Evolutionary conservation across 2,888 invertebrate species (phyloP), one percentile per base, ranked within the genome.

Genomic region (Gastracanthus pulcherrimus): DNA sequence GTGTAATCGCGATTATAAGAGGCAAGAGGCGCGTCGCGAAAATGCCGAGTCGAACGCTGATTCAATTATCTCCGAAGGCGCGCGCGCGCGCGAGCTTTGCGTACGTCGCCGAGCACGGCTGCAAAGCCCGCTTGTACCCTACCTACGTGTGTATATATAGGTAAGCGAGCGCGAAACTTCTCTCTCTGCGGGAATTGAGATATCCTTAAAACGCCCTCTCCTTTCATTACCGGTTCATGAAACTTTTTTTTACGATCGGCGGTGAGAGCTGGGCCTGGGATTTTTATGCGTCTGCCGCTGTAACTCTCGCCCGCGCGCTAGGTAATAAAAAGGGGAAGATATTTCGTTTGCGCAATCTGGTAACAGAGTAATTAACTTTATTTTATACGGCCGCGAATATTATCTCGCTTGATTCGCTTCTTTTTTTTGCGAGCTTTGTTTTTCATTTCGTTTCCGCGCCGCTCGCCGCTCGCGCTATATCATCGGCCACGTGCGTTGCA

Each of bases 151-250:
- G n/a, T n/a, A n/a, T n/a, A n/a, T n/a, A n/a, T n/a, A n/a, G n/a
- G n/a, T n/a, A n/a, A 55, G 55, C 55, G 26, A 55, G n/a, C 55
- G 55, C 26, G 55, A 55, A 55, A 55, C 26, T 55, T 55, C 55
- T 11, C 55, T 26, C 55, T 26, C 26, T 55, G 55, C 55, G 23
- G 34, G 45, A 19, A 70, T 70, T 55, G 55, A 70, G 70, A 55
- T 55, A 70, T 55, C 55, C 26, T 70, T 70, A 70, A 70, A 70
- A 36, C 70, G 34, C 62, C 11, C 38, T 48, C 74, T 23, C 74
- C 41, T 74, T 74, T 74, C 74, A 74, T 74, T 74, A 74, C 45
- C 74, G 74, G 34, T 64, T 64, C 74, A 26, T 41, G 62, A 74
- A 74, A 74, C 74, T 64, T 74, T 74, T 41, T 74, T 74, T 74